A percentile compares a stretch with the other conserved stretches of the same genome.
Conservation (phyloP, 2,113 vertebrate genomes). For the Perognathus longimembris region DNA sequence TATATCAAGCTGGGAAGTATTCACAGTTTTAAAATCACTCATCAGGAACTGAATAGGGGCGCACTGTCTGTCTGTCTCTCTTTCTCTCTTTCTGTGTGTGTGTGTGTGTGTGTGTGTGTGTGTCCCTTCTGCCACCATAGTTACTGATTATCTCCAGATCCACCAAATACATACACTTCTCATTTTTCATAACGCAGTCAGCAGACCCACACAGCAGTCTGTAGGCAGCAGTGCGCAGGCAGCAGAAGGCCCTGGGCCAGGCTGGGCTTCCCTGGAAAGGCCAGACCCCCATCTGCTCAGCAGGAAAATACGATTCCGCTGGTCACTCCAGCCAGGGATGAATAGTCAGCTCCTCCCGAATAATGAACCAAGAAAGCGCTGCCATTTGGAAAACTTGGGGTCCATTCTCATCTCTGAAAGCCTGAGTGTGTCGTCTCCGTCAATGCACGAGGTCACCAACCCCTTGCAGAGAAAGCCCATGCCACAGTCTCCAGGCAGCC, state of each 20-base stretch:
- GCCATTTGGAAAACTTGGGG: constrained; percentile 13
- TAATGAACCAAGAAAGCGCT: constrained; percentile 45
- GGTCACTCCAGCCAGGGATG: constrained; percentile 59
- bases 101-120: no score
- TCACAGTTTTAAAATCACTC: constrained; percentile 75
- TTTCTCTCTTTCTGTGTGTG: no score
- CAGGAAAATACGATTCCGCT: constrained; percentile 61
- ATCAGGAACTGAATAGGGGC: constrained; percentile 54
- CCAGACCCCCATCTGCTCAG: constrained; percentile 31
- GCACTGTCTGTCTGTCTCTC: no score
- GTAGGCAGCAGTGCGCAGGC: constrained; percentile 62
- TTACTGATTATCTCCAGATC: constrained; percentile 75
- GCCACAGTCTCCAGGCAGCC: neutral
- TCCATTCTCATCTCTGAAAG: constrained; percentile 8
- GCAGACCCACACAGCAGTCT: constrained; percentile 67
- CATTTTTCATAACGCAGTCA: constrained; percentile 68
- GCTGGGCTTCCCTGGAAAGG: neutral
- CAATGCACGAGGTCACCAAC: neutral
- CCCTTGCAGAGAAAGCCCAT: neutral
- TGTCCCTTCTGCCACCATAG: constrained; percentile 61
- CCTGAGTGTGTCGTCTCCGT: neutral
- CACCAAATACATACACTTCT: constrained; percentile 68
- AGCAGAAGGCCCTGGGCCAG: constrained; percentile 61
- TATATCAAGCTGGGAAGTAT: constrained; percentile 65
- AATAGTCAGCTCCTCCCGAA: constrained; percentile 62